Evolutionary conservation across 2,797 vertebrate species (phyloP), one percentile per base, ranked within the genome.

Genomic region (Pachyuromys duprasi): DNA sequence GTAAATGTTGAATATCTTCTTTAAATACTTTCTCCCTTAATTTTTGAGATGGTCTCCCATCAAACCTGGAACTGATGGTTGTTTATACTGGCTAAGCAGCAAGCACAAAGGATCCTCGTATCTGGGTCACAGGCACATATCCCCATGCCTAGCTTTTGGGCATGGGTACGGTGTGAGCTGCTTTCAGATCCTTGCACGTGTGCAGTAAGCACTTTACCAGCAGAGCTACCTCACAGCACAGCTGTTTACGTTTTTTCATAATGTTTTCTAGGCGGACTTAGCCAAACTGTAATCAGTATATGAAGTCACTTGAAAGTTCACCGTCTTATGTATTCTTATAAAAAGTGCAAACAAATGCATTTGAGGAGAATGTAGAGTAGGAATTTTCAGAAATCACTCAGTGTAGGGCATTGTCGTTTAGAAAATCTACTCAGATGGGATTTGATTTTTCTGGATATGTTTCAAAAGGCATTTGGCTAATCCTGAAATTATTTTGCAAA

Each of bases 401-500:
- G 4, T 65, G 70, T 13, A 72, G 74, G 13, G 36, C 76, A 65
- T 36, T 53, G 24, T 69, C 31, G 39, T 81, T 84, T 90, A 89
- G 49, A 83, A 57, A 91, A 89, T n/a, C 31, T 83, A 12, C 13
- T 84, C 57, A 49, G 36, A 84, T 53, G 89, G 90, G 17, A 74
- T 74, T 91, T 86, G 80, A 79, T 91, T 57, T 94, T 83, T 94
- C 78, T 96, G 88, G 70, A 86, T 89, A 7, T 76, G 31, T 81
- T 95, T 93, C 39, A 74, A 93, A 79, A 75, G 63, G 28, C 80
- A 69, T 88, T 91, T 57, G 86, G 45, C 8, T 91, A 45, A 95
- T 95, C 88, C 60, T 93, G 75, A 22, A 90, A n/a, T 84, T 92
- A 86, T 20, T 93, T 88, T 94, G 78, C 24, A 96, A 93, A 94